A percentile compares a stretch with the other conserved stretches of the same genome.
phyloP scores from a whole-genome alignment of 2,113 vertebrate species.

The Grammomys dolichurus region DNA sequence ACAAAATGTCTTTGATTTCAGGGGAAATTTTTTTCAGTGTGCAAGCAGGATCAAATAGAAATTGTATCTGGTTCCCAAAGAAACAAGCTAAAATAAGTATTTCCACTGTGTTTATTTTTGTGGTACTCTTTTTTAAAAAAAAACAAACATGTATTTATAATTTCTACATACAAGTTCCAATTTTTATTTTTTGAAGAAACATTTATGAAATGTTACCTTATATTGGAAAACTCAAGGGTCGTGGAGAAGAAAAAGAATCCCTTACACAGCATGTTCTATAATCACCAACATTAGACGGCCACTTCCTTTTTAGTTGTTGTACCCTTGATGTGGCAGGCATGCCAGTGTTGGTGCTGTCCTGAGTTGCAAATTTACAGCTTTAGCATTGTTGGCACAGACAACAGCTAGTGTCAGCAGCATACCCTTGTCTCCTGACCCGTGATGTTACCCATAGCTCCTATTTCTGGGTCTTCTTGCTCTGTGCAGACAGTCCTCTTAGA shows the following conservation, averaged over 20 bases:
- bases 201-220: slow-evolving; percentile 43
- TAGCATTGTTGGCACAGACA: not conserved
- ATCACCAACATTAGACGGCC: not conserved
- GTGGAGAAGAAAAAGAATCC: slow-evolving; percentile 48
- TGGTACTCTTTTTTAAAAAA: not conserved
- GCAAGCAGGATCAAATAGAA: slow-evolving; percentile 44
- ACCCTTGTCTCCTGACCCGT: not conserved
- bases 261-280: slow-evolving; percentile 44
- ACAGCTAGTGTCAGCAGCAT: not conserved
- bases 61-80: slow-evolving; percentile 64
- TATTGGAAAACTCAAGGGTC: slow-evolving; percentile 30
- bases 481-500: not conserved
- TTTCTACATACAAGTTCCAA: slow-evolving; percentile 39
- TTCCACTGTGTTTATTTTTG: slow-evolving; percentile 69
- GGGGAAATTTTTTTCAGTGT: slow-evolving; percentile 23
- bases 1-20: slow-evolving; percentile 55
- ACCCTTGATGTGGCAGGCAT: not conserved
- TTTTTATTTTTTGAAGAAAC: slow-evolving; percentile 53
- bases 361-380: not conserved
- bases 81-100: slow-evolving; percentile 69
- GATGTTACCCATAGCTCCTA: not conserved
- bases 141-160: slow-evolving; percentile 32
- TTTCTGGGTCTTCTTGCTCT: slow-evolving; percentile 3
- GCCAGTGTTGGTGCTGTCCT: not conserved
- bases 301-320: slow-evolving; percentile 34